Conservation (phyloP, 2,113 vertebrate genomes). For the Procavia capensis region DNA sequence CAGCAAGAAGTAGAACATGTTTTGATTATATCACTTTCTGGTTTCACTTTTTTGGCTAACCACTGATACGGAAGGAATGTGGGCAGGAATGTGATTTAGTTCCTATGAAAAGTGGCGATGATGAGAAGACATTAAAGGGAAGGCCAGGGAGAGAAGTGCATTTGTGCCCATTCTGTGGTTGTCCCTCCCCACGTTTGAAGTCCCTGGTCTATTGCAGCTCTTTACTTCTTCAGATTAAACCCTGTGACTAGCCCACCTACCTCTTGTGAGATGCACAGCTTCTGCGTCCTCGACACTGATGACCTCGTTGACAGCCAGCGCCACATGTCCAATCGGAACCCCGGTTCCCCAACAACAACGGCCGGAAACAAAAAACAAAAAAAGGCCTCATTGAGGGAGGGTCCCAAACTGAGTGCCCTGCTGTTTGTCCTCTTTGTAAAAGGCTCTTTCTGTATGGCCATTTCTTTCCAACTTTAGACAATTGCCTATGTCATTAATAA, state of each 20-base stretch:
- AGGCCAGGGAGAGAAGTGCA: neutral
- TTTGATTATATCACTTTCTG: neutral
- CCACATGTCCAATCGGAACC: conserved; percentile 92
- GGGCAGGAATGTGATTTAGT: neutral
- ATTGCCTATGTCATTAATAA: conserved; percentile 74
- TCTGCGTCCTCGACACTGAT: conserved; percentile 93
- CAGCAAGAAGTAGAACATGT: neutral
- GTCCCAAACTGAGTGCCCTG: conserved; percentile 41
- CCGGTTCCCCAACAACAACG: conserved; percentile 93
- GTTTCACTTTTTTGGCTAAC: neutral
- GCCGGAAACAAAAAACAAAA: conserved; percentile 85
- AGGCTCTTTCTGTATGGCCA: conserved; percentile 58
- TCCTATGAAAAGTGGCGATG: neutral
- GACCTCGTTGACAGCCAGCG: conserved; percentile 94
- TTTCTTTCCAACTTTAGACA: conserved; percentile 70
- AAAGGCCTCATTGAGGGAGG: conserved; percentile 53
- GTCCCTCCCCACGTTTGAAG: fast-evolving
- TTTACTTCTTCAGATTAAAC: neutral
- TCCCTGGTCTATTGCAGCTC: neutral
- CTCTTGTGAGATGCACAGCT: conserved; percentile 92
- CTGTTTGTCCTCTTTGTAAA: conserved; percentile 60
- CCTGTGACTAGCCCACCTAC: conserved; percentile 68
- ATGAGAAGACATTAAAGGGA: neutral
- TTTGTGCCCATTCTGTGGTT: too few relatives aligned
- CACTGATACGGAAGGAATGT: neutral